Evolutionary conservation across 2,113 vertebrate species (phyloP).

Genomic region (Prunella fulvescens): DNA sequence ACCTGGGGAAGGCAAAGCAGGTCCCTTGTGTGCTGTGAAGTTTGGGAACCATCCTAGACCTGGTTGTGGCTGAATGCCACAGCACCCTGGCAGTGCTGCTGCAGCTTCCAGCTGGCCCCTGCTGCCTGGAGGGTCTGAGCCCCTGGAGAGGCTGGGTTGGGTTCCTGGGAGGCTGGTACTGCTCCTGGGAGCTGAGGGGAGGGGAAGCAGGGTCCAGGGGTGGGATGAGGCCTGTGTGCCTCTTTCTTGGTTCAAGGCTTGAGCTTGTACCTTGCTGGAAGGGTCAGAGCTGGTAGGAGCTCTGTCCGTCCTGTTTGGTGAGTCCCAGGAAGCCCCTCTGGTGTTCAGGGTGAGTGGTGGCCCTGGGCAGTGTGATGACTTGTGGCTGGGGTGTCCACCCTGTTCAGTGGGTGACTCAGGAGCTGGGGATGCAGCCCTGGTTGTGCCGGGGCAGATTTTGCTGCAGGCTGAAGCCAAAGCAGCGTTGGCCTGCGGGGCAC

Average conservation of each 20-base stretch:
- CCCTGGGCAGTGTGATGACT: not conserved
- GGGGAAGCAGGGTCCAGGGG: not conserved
- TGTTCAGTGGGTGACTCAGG: not conserved
- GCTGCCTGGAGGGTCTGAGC: not conserved
- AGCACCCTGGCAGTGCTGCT: not conserved
- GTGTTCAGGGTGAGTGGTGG: not conserved
- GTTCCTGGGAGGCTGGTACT: not conserved
- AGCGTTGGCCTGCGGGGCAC: not conserved
- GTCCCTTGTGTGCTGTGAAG: not conserved
- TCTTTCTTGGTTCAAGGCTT: not conserved
- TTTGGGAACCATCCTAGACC: not conserved
- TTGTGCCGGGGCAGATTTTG: not conserved
- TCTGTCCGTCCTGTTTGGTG: not conserved
- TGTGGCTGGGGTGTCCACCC: not conserved
- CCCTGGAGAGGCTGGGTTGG: not conserved
- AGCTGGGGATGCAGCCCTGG: not conserved
- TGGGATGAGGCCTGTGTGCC: not conserved
- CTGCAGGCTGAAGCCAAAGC: not conserved
- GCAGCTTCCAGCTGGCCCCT: not conserved
- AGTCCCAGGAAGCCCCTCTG: not conserved
- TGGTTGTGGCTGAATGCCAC: fast-evolving
- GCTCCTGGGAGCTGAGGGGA: not conserved
- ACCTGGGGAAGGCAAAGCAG: not conserved
- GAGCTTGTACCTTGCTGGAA: fast-evolving
- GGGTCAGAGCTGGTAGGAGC: not conserved